A percentile compares a stretch with the other conserved stretches of the same genome.
phyloP scores from a whole-genome alignment of 2,797 vertebrate genomes.

The Gymnopithys bicolor region DNA sequence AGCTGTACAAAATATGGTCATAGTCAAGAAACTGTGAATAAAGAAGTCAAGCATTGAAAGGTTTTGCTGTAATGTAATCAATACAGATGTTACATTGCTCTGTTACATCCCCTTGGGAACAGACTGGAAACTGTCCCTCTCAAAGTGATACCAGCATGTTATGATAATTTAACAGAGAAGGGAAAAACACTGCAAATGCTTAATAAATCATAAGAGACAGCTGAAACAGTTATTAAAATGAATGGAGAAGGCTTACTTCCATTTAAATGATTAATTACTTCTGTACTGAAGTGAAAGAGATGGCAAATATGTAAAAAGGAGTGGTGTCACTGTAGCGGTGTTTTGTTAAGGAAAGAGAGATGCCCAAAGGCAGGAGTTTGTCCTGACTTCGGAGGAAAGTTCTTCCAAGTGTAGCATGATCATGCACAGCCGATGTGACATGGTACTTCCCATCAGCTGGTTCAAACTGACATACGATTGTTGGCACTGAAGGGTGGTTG shows the following conservation, averaged over 20 bases:
- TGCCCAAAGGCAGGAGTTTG: background rate
- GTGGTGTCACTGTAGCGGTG: accelerated
- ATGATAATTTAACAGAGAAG: background rate
- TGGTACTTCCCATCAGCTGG: background rate
- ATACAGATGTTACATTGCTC: background rate
- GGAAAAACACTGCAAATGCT: background rate
- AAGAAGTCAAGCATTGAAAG: background rate
- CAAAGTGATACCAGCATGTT: background rate
- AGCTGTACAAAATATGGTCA: background rate
- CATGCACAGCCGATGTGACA: accelerated
- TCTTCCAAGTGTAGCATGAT: background rate
- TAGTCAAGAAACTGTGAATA: background rate
- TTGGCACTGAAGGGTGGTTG: background rate
- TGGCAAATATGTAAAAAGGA: background rate
- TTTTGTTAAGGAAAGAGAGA: background rate
- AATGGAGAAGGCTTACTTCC: background rate
- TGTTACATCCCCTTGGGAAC: background rate
- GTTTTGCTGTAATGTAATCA: background rate
- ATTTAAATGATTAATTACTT: background rate
- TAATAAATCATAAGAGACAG: constrained; percentile 1
- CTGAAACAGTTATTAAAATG: background rate
- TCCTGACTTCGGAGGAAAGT: background rate
- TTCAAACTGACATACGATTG: background rate
- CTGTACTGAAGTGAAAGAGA: background rate
- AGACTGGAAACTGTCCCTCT: background rate